A percentile compares a stretch with the other conserved stretches of the same genome.
Conservation (phyloP, 2,888 invertebrate species). For the Dinocampus coccinellae region DNA sequence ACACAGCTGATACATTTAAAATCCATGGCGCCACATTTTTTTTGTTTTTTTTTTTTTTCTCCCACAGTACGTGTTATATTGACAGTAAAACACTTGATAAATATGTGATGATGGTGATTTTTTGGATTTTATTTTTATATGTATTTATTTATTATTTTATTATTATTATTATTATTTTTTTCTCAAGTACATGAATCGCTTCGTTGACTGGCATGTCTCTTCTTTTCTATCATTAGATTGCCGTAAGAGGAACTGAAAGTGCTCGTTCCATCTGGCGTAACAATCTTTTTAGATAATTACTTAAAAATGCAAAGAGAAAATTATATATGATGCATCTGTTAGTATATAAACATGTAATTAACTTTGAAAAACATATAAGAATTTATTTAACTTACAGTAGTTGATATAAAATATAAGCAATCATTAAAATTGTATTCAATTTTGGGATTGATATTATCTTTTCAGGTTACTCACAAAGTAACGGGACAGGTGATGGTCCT, state of each 20-base stretch:
- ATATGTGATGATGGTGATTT: background rate
- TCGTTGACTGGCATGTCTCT: conserved; percentile 24
- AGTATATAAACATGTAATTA: background rate
- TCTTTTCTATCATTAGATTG: conserved; percentile 29
- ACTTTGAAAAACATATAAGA: conserved; percentile 3
- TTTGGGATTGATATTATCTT: conserved; percentile 48
- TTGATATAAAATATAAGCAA: background rate
- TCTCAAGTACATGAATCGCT: conserved; percentile 15
- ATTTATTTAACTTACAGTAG: background rate
- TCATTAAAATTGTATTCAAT: background rate
- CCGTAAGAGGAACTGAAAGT: conserved; percentile 44
- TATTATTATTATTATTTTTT: conserved; percentile 1
- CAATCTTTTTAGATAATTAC: conserved; percentile 28
- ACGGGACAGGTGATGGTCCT: conserved; percentile 97
- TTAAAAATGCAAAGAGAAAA: conserved; percentile 14
- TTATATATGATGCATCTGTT: conserved; percentile 10
- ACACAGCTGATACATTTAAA: conserved; percentile 14
- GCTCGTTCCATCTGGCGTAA: conserved; percentile 27
- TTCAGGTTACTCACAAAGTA: conserved; percentile 91
- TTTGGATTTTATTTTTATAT: background rate
- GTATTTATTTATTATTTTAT: background rate
- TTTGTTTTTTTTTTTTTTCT: background rate
- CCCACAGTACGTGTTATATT: no score
- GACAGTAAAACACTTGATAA: no score
- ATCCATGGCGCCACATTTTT: conserved; percentile 15